phyloP scores from a whole-genome alignment of 1,140 invertebrate species.

The Drosophila biarmipes region DNA sequence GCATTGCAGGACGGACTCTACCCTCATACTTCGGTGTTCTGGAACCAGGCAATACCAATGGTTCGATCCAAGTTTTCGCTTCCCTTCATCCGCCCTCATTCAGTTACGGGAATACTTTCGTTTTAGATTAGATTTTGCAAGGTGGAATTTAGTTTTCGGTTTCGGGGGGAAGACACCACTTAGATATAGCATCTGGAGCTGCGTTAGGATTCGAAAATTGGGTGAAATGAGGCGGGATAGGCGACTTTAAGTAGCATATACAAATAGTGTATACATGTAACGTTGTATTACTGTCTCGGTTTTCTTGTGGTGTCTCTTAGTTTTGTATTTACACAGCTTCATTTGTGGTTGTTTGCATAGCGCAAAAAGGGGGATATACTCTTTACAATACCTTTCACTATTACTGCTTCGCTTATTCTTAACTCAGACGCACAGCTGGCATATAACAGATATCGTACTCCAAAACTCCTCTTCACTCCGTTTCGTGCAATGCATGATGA shows the following conservation, averaged over 20 bases:
- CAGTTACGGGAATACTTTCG: conserved; percentile 7
- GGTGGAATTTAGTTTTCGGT: conserved; percentile 27
- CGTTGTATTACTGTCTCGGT: conserved; percentile 1
- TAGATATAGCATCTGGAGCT: conserved; percentile 18
- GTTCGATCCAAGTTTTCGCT: not conserved
- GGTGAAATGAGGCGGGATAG: conserved; percentile 22
- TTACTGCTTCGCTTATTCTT: conserved; percentile 14
- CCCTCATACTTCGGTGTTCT: not conserved
- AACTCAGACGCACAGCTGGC: conserved; percentile 39
- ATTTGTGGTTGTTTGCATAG: conserved; percentile 32
- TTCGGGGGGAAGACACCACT: conserved; percentile 16
- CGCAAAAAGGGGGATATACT: conserved; percentile 13
- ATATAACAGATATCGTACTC: conserved; percentile 35
- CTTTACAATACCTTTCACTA: conserved; percentile 30
- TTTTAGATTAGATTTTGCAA: conserved; percentile 19
- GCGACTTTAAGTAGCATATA: conserved; percentile 28
- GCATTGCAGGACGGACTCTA: not conserved
- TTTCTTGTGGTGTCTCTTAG: conserved; percentile 3
- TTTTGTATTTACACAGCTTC: conserved; percentile 47
- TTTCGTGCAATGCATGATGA: conserved; percentile 6
- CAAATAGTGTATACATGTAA: conserved; percentile 9
- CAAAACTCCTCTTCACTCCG: conserved; percentile 9
- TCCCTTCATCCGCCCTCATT: not conserved
- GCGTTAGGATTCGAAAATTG: conserved; percentile 17
- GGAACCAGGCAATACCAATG: not conserved